Evolutionary conservation across 2,888 invertebrate species (phyloP).

Genomic region (Emmelina monodactyla): DNA sequence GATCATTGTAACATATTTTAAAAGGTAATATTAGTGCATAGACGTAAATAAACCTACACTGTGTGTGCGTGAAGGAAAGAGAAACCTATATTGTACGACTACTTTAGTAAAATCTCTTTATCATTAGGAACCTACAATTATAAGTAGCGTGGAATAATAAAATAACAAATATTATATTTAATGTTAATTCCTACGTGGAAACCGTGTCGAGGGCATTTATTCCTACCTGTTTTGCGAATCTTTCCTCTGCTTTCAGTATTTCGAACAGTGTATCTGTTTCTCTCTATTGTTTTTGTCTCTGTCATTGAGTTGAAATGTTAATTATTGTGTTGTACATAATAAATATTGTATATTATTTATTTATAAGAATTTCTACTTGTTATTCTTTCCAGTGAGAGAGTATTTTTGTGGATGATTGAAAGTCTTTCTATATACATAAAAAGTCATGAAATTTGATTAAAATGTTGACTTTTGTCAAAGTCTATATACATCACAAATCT

Average conservation of each 20-base stretch:
- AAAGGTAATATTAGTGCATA: constrained; percentile 61
- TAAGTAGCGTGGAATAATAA: constrained; percentile 43
- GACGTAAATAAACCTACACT: constrained; percentile 37
- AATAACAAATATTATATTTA: constrained; percentile 45
- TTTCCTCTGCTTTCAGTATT: constrained; percentile 35
- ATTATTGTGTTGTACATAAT: constrained; percentile 35
- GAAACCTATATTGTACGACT: constrained; percentile 55
- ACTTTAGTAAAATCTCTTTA: constrained; percentile 49
- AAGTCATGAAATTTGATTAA: constrained; percentile 3
- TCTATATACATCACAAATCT: constrained; percentile 22
- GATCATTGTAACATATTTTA: constrained; percentile 66
- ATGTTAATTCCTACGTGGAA: constrained; percentile 41
- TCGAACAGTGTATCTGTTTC: constrained; percentile 25
- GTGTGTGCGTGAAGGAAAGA: constrained; percentile 31
- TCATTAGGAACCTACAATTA: constrained; percentile 47
- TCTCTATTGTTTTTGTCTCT: constrained; percentile 16
- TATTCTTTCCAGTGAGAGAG: constrained; percentile 36
- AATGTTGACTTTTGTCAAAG: constrained; percentile 1
- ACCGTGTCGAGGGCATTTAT: constrained; percentile 53
- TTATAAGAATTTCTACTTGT: constrained; percentile 23
- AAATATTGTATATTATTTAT: constrained; percentile 20
- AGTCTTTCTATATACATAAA: neutral
- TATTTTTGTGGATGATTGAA: neutral
- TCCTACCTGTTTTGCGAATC: constrained; percentile 30
- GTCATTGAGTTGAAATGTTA: constrained; percentile 22